Evolutionary conservation across 2,113 vertebrate species (phyloP), one percentile per base, ranked within the genome.

Genomic region (Hiodon alosoides): DNA sequence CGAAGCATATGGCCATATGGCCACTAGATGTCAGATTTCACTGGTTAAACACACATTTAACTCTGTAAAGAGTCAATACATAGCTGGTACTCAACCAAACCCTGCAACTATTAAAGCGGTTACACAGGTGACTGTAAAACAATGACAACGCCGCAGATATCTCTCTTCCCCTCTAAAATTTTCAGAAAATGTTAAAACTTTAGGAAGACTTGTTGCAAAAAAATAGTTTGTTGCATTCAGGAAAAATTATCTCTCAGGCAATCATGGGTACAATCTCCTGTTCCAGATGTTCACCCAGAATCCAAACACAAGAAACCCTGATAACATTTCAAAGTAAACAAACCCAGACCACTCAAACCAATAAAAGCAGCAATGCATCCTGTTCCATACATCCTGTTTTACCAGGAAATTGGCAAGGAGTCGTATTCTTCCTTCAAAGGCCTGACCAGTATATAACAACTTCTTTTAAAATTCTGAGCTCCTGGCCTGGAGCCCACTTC

Each of bases 391-490:
- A 31, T 31, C 31, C 73, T 75, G 73, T 57, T 74, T 57, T 13
- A 60, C 31, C 14, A 59, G 73, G 54, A 67, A 59, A 46, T 47
- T 75, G 65, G 65, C 64, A 58, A 46, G 7, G 31, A 59, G 54
- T 3, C 3, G 11, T 52, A 53, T 68, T 60, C 31, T 48, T 65
- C 68, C 60, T 69, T 59, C 47, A n/a, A 53, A 72, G 17, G 76
- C 61, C 71, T 16, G 62, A 47, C 71, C 13, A 55, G 68, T 14
- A 53, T 60, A 76, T 78, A 84, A 74, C 62, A 74, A 79, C 68
- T 88, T 86, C 87, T 89, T 89, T 89, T 86, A 86, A 88, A 88
- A 88, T 64, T 77, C 62, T 79, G 78, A 80, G 72, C 81, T 73
- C 65, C 66, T 83, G 80, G 79, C 76, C 75, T 71, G 74, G 72